Evolutionary conservation across 2,797 vertebrate species (phyloP).

Genomic region (Peromyscus nudipes): DNA sequence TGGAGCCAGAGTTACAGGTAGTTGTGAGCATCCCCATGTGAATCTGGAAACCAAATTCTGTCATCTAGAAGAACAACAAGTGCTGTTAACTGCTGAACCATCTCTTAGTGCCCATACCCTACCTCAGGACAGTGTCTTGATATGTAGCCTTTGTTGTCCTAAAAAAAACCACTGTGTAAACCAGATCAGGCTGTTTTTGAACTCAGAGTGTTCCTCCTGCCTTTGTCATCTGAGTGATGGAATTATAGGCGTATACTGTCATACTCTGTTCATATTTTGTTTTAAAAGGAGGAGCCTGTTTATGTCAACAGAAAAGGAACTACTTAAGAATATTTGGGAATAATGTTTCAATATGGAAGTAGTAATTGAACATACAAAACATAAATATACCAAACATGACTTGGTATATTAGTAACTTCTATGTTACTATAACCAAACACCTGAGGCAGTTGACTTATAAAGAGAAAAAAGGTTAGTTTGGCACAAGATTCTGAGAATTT

Average conservation of each 20-base stretch:
- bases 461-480: not conserved
- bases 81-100: too few species aligned
- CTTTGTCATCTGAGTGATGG: not conserved
- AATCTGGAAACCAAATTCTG: not conserved
- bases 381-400: slow-evolving; percentile 3
- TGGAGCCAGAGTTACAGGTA: not conserved
- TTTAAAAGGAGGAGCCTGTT: not conserved
- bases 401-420: slow-evolving; percentile 10
- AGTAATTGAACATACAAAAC: not conserved
- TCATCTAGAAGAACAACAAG: not conserved
- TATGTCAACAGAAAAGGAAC: slow-evolving; percentile 1
- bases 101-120: not conserved
- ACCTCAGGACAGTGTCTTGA: not conserved
- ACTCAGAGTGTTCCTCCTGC: not conserved
- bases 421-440: not conserved
- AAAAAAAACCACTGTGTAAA: not conserved
- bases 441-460: not conserved
- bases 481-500: not conserved
- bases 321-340: slow-evolving; percentile 14
- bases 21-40: not conserved
- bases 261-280: not conserved
- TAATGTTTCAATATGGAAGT: not conserved
- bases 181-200: not conserved
- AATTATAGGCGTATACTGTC: too few species aligned
- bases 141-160: not conserved